Evolutionary conservation across 1,140 invertebrate species (phyloP).

Genomic region (Zaprionus kolodkinae): DNA sequence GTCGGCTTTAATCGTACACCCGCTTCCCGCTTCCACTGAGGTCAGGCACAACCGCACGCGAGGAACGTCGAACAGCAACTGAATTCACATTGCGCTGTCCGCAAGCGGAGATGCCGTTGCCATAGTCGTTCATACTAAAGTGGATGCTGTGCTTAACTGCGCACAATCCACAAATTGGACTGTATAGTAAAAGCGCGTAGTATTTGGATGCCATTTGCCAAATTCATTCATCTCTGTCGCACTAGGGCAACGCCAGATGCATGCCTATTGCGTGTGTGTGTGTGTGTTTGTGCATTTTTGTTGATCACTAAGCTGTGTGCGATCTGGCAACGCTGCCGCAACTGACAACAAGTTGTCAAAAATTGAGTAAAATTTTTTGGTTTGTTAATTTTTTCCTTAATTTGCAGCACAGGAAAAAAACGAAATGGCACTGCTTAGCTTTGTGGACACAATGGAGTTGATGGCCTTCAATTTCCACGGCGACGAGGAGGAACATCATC

Average conservation of each 20-base stretch:
- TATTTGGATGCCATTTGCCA: slow-evolving; percentile 71
- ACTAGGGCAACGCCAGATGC: slow-evolving; percentile 2
- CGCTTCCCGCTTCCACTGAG: slow-evolving; percentile 23
- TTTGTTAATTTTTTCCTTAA: background rate
- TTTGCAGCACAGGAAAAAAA: background rate
- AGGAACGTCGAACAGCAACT: slow-evolving; percentile 82
- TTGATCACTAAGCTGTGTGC: background rate
- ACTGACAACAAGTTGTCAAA: slow-evolving; percentile 4
- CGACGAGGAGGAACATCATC: background rate
- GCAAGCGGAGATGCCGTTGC: slow-evolving; percentile 63
- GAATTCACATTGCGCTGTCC: slow-evolving; percentile 73
- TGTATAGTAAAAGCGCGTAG: slow-evolving; percentile 67
- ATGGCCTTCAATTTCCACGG: slow-evolving; percentile 10
- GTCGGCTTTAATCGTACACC: slow-evolving; percentile 13
- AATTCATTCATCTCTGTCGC: slow-evolving; percentile 61
- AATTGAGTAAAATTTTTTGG: background rate
- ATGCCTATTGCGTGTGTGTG: background rate
- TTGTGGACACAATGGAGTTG: slow-evolving; percentile 31
- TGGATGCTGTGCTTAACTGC: slow-evolving; percentile 69
- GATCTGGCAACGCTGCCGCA: slow-evolving; percentile 30
- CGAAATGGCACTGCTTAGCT: slow-evolving; percentile 6
- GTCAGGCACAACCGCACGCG: slow-evolving; percentile 77
- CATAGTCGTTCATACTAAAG: slow-evolving; percentile 33
- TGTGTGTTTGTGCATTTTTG: background rate
- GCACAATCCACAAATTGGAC: slow-evolving; percentile 51